Evolutionary conservation across 2,797 vertebrate genomes (phyloP), one percentile per base, ranked within the genome.

Genomic region (Hyperoplus lanceolatus): DNA sequence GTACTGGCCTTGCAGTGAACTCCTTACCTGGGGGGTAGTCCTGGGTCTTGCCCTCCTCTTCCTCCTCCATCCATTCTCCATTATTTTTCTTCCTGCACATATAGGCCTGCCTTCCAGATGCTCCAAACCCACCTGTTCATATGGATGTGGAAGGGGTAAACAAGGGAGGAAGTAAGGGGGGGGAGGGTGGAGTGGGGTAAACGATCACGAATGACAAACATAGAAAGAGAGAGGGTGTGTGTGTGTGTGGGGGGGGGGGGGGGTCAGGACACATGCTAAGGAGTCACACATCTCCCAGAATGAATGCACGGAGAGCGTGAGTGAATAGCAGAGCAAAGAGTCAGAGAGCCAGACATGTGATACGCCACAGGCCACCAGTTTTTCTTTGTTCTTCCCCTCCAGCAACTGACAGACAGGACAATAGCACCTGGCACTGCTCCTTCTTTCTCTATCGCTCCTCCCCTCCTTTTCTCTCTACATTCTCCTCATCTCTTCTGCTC

Each of bases 321-420:
- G 84, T 73, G 87, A 84, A 86, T 86, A 90, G 82, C 83, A 79
- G 82, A 79, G 89, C 76, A 80, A 78, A 87, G 85, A 90, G 83
- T 88, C 81, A 76, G 85, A 80, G 77, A 89, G 88, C 72, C 81
- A 71, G 92, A 93, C 87, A 94, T 94, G 87, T 74, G 93, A 94
- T 94, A 90, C 73, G 59, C 81, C 84, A 87, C 87, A 90, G 88
- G 82, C 88, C 90, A 90, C 85, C 85, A 87, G 90, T 72, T 88
- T 29, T 70, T 72, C 92, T 94, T 93, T 93, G 92, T 94, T 92
- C 88, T 61, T 49, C 61, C 74, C 77, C 82, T 90, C 86, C 81
- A 90, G 87, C 81, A 21, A 91, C 83, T 93, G 91, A 94, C 93
- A 93, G 92, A 92, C 79, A 53, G 92, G 90, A 94, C 92, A 94